phyloP scores from a whole-genome alignment of 2,113 vertebrate genomes.

The Ginglymostoma cirratum region DNA sequence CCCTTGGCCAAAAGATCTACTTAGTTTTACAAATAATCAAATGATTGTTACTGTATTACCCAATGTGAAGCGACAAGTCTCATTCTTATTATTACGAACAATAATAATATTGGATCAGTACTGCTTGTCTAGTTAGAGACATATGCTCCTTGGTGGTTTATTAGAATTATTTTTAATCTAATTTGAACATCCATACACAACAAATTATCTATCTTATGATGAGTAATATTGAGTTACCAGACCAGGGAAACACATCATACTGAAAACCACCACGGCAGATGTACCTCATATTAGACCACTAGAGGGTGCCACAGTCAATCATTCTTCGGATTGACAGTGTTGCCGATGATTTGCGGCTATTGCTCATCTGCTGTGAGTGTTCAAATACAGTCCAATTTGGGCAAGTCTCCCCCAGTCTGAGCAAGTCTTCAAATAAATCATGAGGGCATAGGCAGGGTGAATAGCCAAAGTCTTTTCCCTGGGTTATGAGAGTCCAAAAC shows the following conservation, averaged over 20 bases:
- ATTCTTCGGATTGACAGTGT: no score
- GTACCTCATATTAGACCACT: background rate
- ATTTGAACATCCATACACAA: background rate
- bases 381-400: no score
- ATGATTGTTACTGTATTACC: background rate
- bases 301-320: background rate
- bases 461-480: no score
- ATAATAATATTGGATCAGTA: background rate
- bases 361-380: no score
- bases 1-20: no score
- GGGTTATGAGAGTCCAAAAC: no score
- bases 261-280: background rate
- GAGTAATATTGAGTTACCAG: background rate
- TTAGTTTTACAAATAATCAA: background rate
- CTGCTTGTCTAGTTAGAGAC: background rate
- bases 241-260: no score
- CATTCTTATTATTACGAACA: background rate
- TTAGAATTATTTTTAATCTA: background rate
- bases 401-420: no score
- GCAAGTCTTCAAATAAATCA: no score
- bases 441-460: no score
- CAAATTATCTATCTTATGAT: background rate
- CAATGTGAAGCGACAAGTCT: background rate
- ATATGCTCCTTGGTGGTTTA: background rate
- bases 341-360: no score